Base-by-base conservation (phyloP, 2,888 invertebrate species). In the Scaptodrosophila latifasciaeformis region DNA sequence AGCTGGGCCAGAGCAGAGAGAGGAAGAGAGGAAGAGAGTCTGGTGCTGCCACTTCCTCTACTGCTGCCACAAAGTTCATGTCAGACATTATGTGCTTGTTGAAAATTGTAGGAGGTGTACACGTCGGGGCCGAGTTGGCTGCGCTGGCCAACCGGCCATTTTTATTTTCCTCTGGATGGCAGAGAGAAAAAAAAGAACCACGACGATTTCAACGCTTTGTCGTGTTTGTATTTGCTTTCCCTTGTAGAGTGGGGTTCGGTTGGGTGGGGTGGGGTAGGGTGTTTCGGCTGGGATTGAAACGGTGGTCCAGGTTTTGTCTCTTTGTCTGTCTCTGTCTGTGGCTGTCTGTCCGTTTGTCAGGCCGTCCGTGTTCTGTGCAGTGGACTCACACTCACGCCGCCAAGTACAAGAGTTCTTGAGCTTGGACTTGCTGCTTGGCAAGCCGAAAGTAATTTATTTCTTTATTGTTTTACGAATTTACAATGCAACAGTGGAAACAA, bases 381-480 rank as follows among this genome's bases (percentile, higher is more conserved):
- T 43, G 48, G 49, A 24, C 66, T 69, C 70, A 62, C 67, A 69
- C 69, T 62, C 58, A 45, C 24, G 42, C 68, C 43, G 35, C 45
- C 39, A 56, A 57, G 59, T 70, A 67, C 75, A 70, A 72, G 78
- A 70, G 75, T 77, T 72, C 72, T 72, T 77, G 62, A 77, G 74
- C 71, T 72, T 75, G 68, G 49, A 39, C 44, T 40, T 54, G 53
- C 44, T 44, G 34, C 59, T 64, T 55, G 65, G 49, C 9, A 37
- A 65, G 67, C 75, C 82, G 83, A 82, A 84, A 85, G 84, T 85
- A 84, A 85, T 85, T 85, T 85, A 85, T 85, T 84, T 85, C 85
- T 85, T 85, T 85, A 85, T 85, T 85, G 85, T 85, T 84, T 85
- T 82, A 82, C 76, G 76, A 76, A 76, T 76, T 76, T 76, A 79